phyloP scores from a whole-genome alignment of 2,797 vertebrate genomes.

The Alosa sapidissima region DNA sequence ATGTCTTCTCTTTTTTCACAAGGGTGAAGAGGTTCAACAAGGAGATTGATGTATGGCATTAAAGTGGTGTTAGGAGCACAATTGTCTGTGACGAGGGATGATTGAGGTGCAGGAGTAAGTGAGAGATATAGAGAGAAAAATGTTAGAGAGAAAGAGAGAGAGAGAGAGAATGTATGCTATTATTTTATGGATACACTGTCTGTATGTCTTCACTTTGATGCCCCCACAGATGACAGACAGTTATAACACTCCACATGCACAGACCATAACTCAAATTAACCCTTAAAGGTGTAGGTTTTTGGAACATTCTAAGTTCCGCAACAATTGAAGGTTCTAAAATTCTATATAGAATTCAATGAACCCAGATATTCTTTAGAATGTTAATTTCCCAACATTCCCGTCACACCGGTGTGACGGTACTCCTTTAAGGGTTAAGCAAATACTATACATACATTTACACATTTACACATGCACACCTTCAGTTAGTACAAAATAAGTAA shows the following conservation, averaged over 20 bases:
- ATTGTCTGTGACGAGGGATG: background rate
- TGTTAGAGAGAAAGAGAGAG: background rate
- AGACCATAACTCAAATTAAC: background rate
- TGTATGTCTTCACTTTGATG: background rate
- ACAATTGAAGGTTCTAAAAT: too few species aligned
- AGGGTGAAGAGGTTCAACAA: background rate
- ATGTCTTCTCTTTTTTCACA: background rate
- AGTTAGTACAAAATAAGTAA: background rate
- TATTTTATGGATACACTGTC: background rate
- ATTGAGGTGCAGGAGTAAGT: background rate
- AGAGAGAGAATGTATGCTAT: background rate
- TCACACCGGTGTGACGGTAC: too few species aligned
- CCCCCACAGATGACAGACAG: background rate
- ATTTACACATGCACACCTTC: background rate
- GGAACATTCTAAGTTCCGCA: too few species aligned
- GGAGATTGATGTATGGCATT: conserved; percentile 6
- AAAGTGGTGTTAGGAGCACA: background rate
- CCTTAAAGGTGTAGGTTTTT: too few species aligned
- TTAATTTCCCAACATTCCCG: too few species aligned
- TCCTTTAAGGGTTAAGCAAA: too few species aligned
- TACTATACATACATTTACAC: background rate
- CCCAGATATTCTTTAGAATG: too few species aligned
- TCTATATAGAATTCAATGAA: too few species aligned
- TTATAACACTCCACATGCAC: background rate
- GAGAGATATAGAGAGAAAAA: background rate